Evolutionary conservation across 37 sponge, comb jelly and placozoan species (phyloP), one percentile per base, ranked within the genome.

Genomic region (Ephydatia muelleri): DNA sequence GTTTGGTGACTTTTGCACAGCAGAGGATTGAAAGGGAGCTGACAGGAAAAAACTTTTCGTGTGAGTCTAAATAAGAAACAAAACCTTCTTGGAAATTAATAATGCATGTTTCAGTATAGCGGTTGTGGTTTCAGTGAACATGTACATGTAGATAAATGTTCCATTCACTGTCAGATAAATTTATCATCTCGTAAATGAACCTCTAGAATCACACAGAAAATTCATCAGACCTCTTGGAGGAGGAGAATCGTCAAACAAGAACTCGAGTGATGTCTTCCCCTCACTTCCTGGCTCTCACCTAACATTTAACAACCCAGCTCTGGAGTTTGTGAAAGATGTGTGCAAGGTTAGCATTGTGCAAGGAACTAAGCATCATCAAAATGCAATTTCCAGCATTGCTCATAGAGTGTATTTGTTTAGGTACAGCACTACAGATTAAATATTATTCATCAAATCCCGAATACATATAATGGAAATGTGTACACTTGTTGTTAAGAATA

Each of bases 301-400:
- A 1, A 48, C 65, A 28, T 83, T 94, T 21, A 70, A 80, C 48
- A 93, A 89, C 72, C 98, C 98, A 19, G 88, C 94, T 1, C 90
- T 97, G 66, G 94, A 97, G 84, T 95, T 97, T 76, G 94, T 97
- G 38, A 97, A 97, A 65, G 82, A 81, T 33, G 82, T 97, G 39
- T 97, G 98, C 73, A 89, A 95, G 70, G 93, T 90, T n/a, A 2
- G 81, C n/a, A n/a, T n/a, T n/a, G n/a, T n/a, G n/a, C n/a, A n/a
- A n/a, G n/a, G n/a, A n/a, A n/a, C n/a, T n/a, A n/a, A n/a, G n/a
- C n/a, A n/a, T n/a, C n/a, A n/a, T n/a, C n/a, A n/a, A n/a, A n/a
- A n/a, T n/a, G n/a, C n/a, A n/a, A n/a, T n/a, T n/a, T n/a, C n/a
- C n/a, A n/a, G n/a, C n/a, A n/a, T n/a, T n/a, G n/a, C n/a, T n/a